phyloP scores from a whole-genome alignment of 1,140 invertebrate species.

The Bombus affinis region DNA sequence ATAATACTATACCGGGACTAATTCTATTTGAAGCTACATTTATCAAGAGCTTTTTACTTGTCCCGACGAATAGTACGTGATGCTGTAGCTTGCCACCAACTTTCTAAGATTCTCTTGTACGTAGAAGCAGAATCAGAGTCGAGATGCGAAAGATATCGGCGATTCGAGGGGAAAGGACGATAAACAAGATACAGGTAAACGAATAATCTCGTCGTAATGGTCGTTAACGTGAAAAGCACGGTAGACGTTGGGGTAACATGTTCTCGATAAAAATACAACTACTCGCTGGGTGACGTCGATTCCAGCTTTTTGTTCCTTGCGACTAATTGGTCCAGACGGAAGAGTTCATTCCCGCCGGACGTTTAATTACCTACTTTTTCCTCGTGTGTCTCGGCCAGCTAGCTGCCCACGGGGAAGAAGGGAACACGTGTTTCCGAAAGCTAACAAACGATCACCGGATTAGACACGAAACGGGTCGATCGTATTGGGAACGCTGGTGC shows the following conservation, averaged over 20 bases:
- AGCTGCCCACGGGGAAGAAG: background rate
- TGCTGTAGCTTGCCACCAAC: fast-evolving
- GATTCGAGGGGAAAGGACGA: background rate
- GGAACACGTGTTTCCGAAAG: slow-evolving; percentile 19
- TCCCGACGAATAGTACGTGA: too few species aligned
- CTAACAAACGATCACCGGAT: slow-evolving; percentile 12
- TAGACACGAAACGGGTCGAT: background rate
- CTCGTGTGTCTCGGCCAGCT: background rate
- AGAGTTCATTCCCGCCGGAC: slow-evolving; percentile 70
- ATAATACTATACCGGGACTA: too few species aligned
- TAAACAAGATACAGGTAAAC: background rate
- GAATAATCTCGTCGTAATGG: too few species aligned
- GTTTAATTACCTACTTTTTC: slow-evolving; percentile 71
- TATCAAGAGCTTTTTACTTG: too few species aligned
- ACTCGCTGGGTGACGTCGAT: background rate
- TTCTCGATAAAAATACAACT: slow-evolving; percentile 12
- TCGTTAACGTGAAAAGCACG: background rate
- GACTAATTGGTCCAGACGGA: slow-evolving; percentile 71
- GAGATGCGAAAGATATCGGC: too few species aligned
- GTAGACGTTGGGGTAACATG: background rate
- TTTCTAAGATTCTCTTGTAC: too few species aligned
- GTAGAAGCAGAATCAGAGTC: too few species aligned
- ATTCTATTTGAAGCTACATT: too few species aligned
- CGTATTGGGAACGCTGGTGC: background rate
- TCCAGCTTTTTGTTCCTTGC: background rate